Base-by-base conservation (phyloP, 1,140 invertebrate genomes). In the Drosophila kikkawai region DNA sequence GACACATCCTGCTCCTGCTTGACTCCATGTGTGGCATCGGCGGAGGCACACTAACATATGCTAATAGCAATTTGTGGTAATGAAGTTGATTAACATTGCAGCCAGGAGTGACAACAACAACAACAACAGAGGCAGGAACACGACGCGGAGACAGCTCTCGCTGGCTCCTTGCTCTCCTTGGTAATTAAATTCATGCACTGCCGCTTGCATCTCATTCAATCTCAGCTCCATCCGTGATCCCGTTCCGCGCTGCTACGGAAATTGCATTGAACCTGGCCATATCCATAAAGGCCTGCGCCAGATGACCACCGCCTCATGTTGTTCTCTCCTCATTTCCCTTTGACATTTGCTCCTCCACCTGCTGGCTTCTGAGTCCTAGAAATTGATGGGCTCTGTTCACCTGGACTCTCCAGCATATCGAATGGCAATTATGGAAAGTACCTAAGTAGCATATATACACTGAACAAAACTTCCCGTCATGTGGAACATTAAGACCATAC, bases 1-100 rank as follows among this genome's bases (percentile, higher is more conserved):
- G 51, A 7, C 29, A 32, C 48, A 32, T 50, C 26, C 44, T 59
- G 47, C 12, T 37, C 22, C 41, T 44, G 29, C 11, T 32, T 42
- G 63, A 42, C 55, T 67, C 34, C 45, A 55, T 58, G 64, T 58
- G 64, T 42, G 41, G 26, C 51, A 41, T 60, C 51, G 51, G 58
- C 58, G 85, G 55, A 55, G 65, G 45, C 76, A 81, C 85, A 88
- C 85, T 88, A 90, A 88, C 84, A 88, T 88, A 88, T 88, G 84
- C 84, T 88, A 88, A 88, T 88, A 90, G 81, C 84, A 88, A 90
- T 88, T 88, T 88, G 84, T 85, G 84, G 84, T 90, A 88, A 88
- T 88, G 84, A 88, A 88, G 84, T 88, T 88, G 84, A 88, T 88
- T 88, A 88, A 90, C 84, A 90, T 88, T 90, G 84, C 84, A 88